Conservation (phyloP, 1,140 invertebrate genomes). For the Pomacea maculata region DNA sequence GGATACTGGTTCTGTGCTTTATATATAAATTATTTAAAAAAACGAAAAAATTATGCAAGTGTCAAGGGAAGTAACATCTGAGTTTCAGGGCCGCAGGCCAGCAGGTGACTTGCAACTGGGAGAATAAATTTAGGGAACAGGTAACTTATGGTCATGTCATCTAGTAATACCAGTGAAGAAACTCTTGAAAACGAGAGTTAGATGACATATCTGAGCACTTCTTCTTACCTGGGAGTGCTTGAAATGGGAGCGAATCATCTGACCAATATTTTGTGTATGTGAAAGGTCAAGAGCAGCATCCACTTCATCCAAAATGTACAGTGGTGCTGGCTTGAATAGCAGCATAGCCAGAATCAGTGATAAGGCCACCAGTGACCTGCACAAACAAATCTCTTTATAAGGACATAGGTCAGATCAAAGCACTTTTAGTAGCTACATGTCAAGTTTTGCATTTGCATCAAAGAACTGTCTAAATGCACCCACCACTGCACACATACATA, state of each 20-base stretch:
- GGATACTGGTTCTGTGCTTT: too few relatives aligned
- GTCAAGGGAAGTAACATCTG: too few relatives aligned
- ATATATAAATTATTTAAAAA: too few relatives aligned
- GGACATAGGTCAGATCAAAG: too few relatives aligned
- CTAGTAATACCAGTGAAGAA: not conserved
- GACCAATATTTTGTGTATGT: slow-evolving; percentile 98
- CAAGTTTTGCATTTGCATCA: too few relatives aligned
- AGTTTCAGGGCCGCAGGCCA: too few relatives aligned
- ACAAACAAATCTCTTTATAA: slow-evolving; percentile 19
- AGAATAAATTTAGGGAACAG: not conserved
- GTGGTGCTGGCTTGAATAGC: slow-evolving; percentile 95
- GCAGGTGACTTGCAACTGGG: not conserved
- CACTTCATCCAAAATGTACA: slow-evolving; percentile 99
- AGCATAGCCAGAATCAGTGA: slow-evolving; percentile 96
- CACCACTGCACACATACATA: too few relatives aligned
- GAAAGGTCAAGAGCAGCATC: slow-evolving; percentile 98
- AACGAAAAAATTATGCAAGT: too few relatives aligned
- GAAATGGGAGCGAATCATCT: slow-evolving; percentile 94
- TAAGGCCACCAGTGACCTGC: slow-evolving; percentile 89
- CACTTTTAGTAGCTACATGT: too few relatives aligned
- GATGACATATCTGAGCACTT: not conserved
- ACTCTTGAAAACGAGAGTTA: not conserved
- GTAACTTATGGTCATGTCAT: not conserved
- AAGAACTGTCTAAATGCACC: too few relatives aligned
- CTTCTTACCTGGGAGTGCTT: slow-evolving; percentile 84